Percentiles rank a stretch among this genome's conserved stretches.
Evolutionary conservation across 2,113 vertebrate species (phyloP).

Genomic region (Puffinus mauretanicus): DNA sequence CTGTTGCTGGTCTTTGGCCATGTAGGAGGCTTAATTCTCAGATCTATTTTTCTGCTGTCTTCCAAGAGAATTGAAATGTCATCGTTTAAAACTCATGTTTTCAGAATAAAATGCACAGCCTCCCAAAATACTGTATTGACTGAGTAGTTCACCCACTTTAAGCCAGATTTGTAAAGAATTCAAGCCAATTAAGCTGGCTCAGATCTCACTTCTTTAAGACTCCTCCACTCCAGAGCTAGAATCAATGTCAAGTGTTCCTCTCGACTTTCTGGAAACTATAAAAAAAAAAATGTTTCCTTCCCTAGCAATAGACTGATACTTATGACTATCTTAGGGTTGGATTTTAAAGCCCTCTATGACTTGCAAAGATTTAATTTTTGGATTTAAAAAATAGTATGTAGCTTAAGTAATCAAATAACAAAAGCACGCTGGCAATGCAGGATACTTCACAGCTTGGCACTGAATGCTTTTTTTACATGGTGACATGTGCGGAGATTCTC

Average conservation of each 20-base stretch:
- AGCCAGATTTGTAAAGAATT: background rate
- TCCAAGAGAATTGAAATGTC: constrained; percentile 15
- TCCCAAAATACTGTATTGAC: constrained; percentile 36
- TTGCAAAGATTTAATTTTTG: background rate
- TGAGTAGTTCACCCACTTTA: constrained; percentile 26
- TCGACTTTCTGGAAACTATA: background rate
- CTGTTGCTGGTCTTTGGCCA: background rate
- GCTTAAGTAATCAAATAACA: background rate
- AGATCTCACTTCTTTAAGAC: background rate
- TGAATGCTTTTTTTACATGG: background rate
- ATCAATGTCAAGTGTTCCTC: background rate
- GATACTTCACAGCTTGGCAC: background rate
- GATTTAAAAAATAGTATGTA: background rate
- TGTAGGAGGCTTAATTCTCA: background rate
- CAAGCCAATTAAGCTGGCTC: constrained; percentile 15
- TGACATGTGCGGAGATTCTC: constrained; percentile 36
- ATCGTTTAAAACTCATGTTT: background rate
- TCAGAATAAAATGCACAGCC: constrained; percentile 1
- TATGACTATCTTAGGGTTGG: background rate
- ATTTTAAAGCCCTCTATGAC: background rate
- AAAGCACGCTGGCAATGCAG: background rate
- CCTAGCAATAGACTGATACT: background rate
- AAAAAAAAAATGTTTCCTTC: background rate
- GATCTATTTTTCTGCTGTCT: constrained; percentile 2
- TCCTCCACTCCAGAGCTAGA: background rate